Evolutionary conservation across 2,113 vertebrate genomes (phyloP).

Genomic region (Romanogobio albipinnatus): DNA sequence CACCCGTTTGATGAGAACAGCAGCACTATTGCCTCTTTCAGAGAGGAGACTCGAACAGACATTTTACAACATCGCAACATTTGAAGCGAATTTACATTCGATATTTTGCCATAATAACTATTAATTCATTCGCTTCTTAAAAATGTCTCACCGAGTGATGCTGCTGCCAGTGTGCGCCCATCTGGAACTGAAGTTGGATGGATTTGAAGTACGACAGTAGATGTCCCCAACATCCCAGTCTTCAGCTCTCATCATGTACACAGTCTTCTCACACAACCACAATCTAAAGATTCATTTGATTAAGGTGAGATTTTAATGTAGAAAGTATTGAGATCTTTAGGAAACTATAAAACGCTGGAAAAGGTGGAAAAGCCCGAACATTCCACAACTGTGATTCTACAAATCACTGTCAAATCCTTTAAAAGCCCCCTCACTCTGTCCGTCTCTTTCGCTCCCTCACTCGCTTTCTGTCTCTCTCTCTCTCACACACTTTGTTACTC

Average conservation of each 20-base stretch:
- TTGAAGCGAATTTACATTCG: neutral
- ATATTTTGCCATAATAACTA: neutral
- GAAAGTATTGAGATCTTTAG: conserved; percentile 56
- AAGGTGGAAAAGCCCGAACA: conserved; percentile 67
- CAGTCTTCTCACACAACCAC: conserved; percentile 52
- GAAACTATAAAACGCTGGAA: neutral
- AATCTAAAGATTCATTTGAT: conserved; percentile 8
- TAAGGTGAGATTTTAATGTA: conserved; percentile 33
- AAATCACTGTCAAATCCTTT: conserved; percentile 82
- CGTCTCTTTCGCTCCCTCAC: conserved; percentile 41
- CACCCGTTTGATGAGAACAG: neutral
- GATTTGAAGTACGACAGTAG: conserved; percentile 48
- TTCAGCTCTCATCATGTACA: conserved; percentile 64
- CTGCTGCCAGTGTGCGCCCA: conserved; percentile 49
- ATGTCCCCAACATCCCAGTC: conserved; percentile 54
- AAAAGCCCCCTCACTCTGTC: conserved; percentile 70
- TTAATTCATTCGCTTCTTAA: neutral
- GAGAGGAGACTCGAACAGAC: neutral
- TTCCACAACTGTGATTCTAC: conserved; percentile 73
- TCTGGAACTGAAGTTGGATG: conserved; percentile 56
- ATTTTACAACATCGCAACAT: neutral
- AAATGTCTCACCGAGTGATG: conserved; percentile 23
- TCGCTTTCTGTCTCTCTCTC: conserved; percentile 41
- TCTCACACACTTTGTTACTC: neutral
- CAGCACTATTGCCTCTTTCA: too few species aligned